A percentile compares a stretch with the other conserved stretches of the same genome.
Conservation (phyloP, 1,140 invertebrate genomes). For the Meteorus sp. region DNA sequence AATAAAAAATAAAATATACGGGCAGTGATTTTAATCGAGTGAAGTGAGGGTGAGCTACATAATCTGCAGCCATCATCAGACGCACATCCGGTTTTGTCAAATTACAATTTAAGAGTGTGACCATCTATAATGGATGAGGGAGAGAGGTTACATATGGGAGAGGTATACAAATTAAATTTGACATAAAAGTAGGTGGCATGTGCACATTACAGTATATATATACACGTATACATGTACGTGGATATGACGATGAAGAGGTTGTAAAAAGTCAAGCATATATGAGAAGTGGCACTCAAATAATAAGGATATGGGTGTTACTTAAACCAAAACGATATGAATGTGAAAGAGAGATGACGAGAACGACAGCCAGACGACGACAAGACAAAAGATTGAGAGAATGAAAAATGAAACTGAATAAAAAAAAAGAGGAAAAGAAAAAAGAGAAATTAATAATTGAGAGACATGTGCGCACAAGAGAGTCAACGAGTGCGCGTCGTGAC, state of each 20-base stretch:
- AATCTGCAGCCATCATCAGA: too few species aligned
- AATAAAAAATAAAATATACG: slow-evolving; percentile 51
- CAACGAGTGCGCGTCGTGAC: slow-evolving; percentile 23
- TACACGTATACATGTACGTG: too few species aligned
- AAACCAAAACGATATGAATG: slow-evolving; percentile 24
- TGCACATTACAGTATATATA: too few species aligned
- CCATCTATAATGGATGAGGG: slow-evolving; percentile 10
- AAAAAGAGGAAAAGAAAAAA: slow-evolving; percentile 26
- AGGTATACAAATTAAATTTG: too few species aligned
- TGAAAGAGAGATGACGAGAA: slow-evolving; percentile 26
- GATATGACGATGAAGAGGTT: too few species aligned
- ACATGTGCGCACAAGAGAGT: background rate
- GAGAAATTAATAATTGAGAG: slow-evolving; percentile 11
- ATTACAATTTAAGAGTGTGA: slow-evolving; percentile 43
- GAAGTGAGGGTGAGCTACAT: too few species aligned
- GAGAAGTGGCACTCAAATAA: slow-evolving; percentile 7
- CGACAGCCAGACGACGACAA: too few species aligned
- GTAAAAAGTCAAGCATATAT: background rate
- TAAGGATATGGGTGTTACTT: slow-evolving; percentile 15
- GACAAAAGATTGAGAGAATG: slow-evolving; percentile 22
- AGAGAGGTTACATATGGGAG: too few species aligned
- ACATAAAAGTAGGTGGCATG: too few species aligned
- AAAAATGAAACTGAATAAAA: slow-evolving; percentile 25
- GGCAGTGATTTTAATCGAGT: slow-evolving; percentile 57
- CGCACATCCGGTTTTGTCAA: slow-evolving; percentile 58